Conservation (phyloP, 2,797 vertebrate genomes). For the Tragelaphus oryx region DNA sequence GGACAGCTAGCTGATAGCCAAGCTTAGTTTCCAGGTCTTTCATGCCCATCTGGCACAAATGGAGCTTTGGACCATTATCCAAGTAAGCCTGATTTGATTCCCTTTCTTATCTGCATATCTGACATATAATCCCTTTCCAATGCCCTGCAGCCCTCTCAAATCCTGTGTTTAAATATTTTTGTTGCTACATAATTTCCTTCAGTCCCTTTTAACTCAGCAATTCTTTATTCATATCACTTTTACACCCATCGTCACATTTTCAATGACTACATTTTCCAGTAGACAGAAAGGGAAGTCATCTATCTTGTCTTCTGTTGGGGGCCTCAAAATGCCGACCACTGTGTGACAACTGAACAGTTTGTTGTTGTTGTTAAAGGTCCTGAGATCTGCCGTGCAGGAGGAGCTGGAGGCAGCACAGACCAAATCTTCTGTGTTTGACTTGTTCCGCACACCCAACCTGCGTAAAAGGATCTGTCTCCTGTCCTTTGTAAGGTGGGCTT, state of each 20-base stretch:
- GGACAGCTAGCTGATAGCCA: background rate
- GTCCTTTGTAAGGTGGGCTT: constrained; percentile 35
- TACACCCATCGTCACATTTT: background rate
- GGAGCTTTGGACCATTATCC: background rate
- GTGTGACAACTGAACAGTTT: background rate
- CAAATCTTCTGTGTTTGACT: background rate
- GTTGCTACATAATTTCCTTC: background rate
- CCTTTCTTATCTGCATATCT: background rate
- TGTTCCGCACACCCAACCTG: constrained; percentile 11
- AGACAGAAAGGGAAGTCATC: background rate
- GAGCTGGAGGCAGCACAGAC: constrained; percentile 11
- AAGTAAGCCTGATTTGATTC: background rate
- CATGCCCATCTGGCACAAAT: background rate
- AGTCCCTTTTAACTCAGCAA: background rate
- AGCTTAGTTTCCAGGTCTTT: background rate
- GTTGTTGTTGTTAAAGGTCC: constrained; percentile 11
- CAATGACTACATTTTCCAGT: background rate
- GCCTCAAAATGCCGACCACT: no score
- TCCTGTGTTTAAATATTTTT: background rate
- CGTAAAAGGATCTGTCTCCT: background rate
- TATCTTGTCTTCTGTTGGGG: background rate
- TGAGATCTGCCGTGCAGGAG: constrained; percentile 26
- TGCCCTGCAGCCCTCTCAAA: background rate
- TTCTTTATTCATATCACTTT: background rate
- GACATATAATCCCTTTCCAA: background rate